Evolutionary conservation across 2,888 invertebrate species (phyloP), one percentile per base, ranked within the genome.

Genomic region (Heteropelma amictum): DNA sequence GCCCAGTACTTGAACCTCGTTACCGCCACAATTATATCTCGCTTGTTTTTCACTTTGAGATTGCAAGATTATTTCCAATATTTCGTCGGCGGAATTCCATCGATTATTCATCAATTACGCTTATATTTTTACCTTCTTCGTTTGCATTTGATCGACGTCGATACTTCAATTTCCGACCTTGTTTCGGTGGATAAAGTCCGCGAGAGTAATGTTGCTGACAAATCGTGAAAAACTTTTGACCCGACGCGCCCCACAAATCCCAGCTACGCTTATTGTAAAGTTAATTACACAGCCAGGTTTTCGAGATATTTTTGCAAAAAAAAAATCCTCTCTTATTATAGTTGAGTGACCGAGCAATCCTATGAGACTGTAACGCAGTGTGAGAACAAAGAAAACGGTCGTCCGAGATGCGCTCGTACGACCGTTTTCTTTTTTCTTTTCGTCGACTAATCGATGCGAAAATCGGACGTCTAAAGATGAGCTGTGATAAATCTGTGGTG

Each of bases 401-500:
- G 47, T 51, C 23, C 14, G 14, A 49, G 33, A n/a, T n/a, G 2
- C 53, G 12, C 4, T 12, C 33, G 33, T 14, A 51, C 17, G 14
- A 8, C 12, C 17, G 17, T 33, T 28, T 35, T 3, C 23, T 45
- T 10, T 12, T 26, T 33, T 47, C 47, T 47, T 47, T 49, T 63
- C 26, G 6, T 54, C 35, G 53, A 45, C 64, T 65, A 72, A 72
- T 65, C 72, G 51, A 72, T 60, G 17, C 12, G 30, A 19, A 17
- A 26, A 49, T 60, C 35, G 45, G 53, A 45, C 28, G 12, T 38
- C 14, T 19, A 64, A 21, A 65, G 58, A 74, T 74, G 74, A 74
- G 42, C 60, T 21, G 58, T 60, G 35, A 65, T 74, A 74, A 74
- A 61, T 74, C 60, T 54, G 49, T 61, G 65, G 47, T 54, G 70